Conservation (phyloP, 2,888 invertebrate species). For the Arenicola marina region DNA sequence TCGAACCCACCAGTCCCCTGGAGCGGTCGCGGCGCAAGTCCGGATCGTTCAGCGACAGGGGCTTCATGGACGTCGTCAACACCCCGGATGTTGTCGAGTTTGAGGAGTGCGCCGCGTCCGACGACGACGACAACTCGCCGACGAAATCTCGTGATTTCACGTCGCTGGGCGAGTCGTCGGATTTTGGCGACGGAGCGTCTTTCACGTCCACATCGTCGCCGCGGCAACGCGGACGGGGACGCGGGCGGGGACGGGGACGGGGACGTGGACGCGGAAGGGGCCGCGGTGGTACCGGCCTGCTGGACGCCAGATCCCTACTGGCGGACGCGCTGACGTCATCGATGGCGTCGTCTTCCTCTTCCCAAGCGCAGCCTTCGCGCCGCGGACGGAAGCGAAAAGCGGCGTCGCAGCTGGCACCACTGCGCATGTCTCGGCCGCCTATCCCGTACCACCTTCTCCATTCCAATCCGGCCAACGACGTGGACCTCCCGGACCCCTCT, state of each 20-base stretch:
- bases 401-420: background rate
- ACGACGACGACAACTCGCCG: too few relatives aligned
- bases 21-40: background rate
- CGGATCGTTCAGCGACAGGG: background rate
- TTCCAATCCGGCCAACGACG: too few relatives aligned
- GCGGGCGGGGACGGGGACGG: background rate
- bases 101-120: constrained; percentile 14
- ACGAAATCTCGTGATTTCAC: too few relatives aligned
- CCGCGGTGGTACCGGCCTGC: background rate
- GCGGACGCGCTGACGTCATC: background rate
- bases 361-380: background rate
- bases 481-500: background rate
- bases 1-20: background rate
- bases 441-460: too few relatives aligned
- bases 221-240: background rate
- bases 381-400: background rate
- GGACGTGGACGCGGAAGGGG: background rate
- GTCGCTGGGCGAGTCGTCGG: background rate
- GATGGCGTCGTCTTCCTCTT: background rate
- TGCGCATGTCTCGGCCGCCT: too few relatives aligned
- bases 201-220: background rate
- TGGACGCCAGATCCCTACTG: background rate
- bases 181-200: background rate
- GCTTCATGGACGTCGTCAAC: constrained; percentile 2
- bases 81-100: constrained; percentile 16